These are phyloP conservation scores for Peucedramus taeniatus DNA, from an alignment of 2,113 vertebrate genomes.

Conservation along the genomic window DNA sequence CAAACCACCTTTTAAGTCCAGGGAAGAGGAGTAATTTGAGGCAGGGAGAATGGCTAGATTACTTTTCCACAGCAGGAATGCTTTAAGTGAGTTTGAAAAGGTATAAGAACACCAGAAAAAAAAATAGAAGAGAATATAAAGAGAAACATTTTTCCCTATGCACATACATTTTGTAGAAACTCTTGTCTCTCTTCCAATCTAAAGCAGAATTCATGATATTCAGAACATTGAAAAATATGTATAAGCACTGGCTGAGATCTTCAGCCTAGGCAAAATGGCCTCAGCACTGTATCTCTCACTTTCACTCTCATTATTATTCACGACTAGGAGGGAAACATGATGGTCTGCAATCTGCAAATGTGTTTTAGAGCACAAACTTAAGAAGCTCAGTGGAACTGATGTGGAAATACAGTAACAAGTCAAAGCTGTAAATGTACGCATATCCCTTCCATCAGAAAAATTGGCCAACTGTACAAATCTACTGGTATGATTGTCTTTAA, in stretches of 20 bases:
- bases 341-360: conserved; percentile 67
- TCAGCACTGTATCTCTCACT: conserved; percentile 37
- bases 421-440: neutral
- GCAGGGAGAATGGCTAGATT: neutral
- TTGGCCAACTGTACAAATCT: conserved; percentile 27
- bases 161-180: conserved; percentile 33
- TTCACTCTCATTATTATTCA: conserved; percentile 64
- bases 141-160: neutral
- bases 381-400: neutral
- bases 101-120: neutral
- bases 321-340: conserved; percentile 43
- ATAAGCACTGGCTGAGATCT: conserved; percentile 45
- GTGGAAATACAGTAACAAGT: conserved; percentile 39
- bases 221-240: conserved; percentile 48
- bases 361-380: conserved; percentile 56
- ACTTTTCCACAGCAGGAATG: conserved; percentile 8
- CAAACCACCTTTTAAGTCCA: neutral
- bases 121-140: conserved; percentile 13
- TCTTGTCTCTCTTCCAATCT: conserved; percentile 26
- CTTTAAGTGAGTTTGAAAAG: conserved; percentile 36
- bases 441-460: neutral
- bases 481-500: conserved; percentile 71
- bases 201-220: conserved; percentile 59
- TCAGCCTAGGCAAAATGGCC: conserved; percentile 52
- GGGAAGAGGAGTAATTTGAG: conserved; percentile 12